Conservation (phyloP, 2,888 invertebrate genomes). For the Euzophera pinguis region DNA sequence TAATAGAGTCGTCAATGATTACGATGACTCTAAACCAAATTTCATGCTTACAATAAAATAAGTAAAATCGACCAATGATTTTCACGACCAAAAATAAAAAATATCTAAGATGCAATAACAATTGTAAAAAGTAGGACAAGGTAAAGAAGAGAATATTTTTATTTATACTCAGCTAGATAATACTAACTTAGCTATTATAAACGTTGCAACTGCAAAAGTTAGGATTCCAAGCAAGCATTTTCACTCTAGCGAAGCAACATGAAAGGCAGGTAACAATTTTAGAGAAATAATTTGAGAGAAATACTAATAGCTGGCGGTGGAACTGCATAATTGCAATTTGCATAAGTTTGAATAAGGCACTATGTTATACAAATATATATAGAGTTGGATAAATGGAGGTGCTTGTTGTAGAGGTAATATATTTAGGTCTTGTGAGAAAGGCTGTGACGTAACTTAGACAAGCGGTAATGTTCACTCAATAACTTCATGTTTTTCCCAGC, state of each 20-base stretch:
- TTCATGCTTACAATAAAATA: too few species aligned
- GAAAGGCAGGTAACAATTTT: constrained; percentile 37
- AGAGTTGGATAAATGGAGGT: not conserved
- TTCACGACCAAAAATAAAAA: too few species aligned
- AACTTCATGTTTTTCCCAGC: too few species aligned
- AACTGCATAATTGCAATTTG: constrained; percentile 47
- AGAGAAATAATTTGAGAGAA: constrained; percentile 41
- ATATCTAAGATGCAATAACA: too few species aligned
- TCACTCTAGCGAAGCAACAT: constrained; percentile 23
- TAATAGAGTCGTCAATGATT: too few species aligned
- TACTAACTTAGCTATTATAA: constrained; percentile 1
- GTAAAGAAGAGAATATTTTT: too few species aligned
- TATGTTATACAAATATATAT: constrained; percentile 21
- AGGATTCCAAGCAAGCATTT: constrained; percentile 29
- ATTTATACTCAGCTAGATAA: too few species aligned
- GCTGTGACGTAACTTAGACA: not conserved
- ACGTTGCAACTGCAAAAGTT: constrained; percentile 17
- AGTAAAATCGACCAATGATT: too few species aligned
- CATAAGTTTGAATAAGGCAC: constrained; percentile 42
- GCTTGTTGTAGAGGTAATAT: not conserved
- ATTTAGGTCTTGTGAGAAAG: not conserved
- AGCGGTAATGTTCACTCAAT: too few species aligned
- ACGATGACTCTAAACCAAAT: too few species aligned
- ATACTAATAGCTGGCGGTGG: constrained; percentile 35
- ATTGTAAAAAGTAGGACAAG: too few species aligned